A percentile compares a stretch with the other conserved stretches of the same genome.
These are phyloP conservation scores for Hypselothyrea guttata DNA, from an alignment of 2,888 invertebrate genomes.

Conservation along the genomic window DNA sequence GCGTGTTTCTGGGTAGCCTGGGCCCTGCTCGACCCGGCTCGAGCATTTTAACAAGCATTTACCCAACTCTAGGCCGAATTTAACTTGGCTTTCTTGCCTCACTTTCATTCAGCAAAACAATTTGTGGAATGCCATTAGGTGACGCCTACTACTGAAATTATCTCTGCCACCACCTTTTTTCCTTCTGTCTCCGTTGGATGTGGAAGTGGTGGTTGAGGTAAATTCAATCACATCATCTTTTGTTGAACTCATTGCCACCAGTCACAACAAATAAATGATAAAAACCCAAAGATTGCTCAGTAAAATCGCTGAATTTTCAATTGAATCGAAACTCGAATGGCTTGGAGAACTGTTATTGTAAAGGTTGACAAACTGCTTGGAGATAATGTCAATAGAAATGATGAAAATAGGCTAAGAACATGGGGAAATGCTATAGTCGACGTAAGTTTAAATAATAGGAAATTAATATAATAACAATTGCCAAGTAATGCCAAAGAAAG, in stretches of 20 bases:
- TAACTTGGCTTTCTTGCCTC: slow-evolving; percentile 32
- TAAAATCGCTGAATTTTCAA: slow-evolving; percentile 31
- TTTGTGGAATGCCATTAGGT: slow-evolving; percentile 77
- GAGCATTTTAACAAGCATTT: slow-evolving; percentile 63
- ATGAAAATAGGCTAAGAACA: slow-evolving; percentile 3
- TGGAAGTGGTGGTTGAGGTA: slow-evolving; percentile 7
- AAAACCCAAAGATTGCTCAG: slow-evolving; percentile 31
- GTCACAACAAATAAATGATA: slow-evolving; percentile 45
- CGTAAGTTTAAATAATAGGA: too few species aligned
- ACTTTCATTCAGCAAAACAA: slow-evolving; percentile 64
- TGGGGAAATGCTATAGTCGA: too few species aligned
- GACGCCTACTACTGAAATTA: slow-evolving; percentile 73
- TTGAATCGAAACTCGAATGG: slow-evolving; percentile 14
- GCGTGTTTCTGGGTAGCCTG: not conserved
- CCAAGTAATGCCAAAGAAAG: too few species aligned
- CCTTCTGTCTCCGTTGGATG: slow-evolving; percentile 6
- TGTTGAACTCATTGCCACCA: slow-evolving; percentile 43
- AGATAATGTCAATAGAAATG: not conserved
- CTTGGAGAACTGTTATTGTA: not conserved
- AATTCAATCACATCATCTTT: slow-evolving; percentile 75
- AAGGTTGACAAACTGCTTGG: not conserved
- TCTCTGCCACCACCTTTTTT: slow-evolving; percentile 47
- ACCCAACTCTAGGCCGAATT: slow-evolving; percentile 32
- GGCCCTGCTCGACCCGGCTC: slow-evolving; percentile 20
- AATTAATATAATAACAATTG: too few species aligned